These are phyloP conservation scores for Euzophera pinguis DNA, from an alignment of 2,888 invertebrate genomes.

Conservation along the genomic window DNA sequence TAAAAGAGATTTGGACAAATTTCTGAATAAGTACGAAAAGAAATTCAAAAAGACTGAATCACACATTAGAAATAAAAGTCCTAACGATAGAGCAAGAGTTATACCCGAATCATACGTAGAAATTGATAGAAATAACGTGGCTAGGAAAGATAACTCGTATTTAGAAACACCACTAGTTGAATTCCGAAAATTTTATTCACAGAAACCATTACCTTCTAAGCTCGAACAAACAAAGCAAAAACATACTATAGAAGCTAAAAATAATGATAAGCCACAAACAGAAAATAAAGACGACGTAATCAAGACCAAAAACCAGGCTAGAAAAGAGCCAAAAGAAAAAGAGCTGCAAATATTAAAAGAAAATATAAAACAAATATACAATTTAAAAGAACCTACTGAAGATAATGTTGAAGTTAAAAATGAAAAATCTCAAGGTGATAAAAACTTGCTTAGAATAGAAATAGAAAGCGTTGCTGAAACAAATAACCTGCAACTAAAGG, in stretches of 20 bases:
- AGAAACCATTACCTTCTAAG: conserved; percentile 17
- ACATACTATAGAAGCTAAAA: not conserved
- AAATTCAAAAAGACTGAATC: conserved; percentile 27
- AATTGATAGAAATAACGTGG: conserved; percentile 17
- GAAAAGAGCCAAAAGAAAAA: not conserved
- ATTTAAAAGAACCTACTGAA: conserved; percentile 26
- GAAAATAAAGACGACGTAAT: conserved; percentile 12
- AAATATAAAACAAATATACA: conserved; percentile 44
- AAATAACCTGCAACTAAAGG: conserved; percentile 29
- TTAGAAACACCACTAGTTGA: conserved; percentile 57
- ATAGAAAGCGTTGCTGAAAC: conserved; percentile 39
- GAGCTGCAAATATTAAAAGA: conserved; percentile 45
- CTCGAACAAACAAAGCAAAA: conserved; percentile 4
- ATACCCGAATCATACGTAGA: conserved; percentile 32
- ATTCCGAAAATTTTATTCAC: conserved; percentile 57
- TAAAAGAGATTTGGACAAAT: conserved; percentile 45
- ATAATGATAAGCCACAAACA: conserved; percentile 6
- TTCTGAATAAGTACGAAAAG: conserved; percentile 45
- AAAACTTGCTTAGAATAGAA: conserved; percentile 40
- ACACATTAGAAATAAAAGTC: conserved; percentile 37
- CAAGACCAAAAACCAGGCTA: too few species aligned
- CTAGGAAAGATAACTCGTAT: conserved; percentile 31
- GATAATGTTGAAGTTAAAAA: conserved; percentile 16
- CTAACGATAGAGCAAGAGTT: conserved; percentile 31
- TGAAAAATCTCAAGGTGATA: conserved; percentile 22